Percentiles rank a stretch among this genome's conserved stretches.
Conservation (phyloP, 2,113 vertebrate species). For the Delphinapterus leucas region DNA sequence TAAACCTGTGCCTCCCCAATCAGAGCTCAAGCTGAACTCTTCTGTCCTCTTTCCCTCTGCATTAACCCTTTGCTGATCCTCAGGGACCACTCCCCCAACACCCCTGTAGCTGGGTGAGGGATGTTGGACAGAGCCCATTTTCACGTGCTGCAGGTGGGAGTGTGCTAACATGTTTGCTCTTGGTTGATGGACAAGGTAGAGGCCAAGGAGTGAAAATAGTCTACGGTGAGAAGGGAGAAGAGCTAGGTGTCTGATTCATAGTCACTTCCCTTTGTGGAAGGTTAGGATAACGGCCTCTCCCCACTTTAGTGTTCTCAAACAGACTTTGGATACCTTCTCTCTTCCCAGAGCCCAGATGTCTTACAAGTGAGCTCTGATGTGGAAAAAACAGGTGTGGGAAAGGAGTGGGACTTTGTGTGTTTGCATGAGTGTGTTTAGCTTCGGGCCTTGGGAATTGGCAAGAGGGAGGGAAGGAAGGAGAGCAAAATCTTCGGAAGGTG, state of each 20-base stretch:
- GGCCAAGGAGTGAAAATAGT: slow-evolving; percentile 16
- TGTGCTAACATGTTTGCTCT: slow-evolving; percentile 36
- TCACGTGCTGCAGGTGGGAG: slow-evolving; percentile 43
- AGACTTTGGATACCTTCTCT: not conserved
- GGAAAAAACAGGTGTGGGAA: not conserved
- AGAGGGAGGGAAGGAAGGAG: slow-evolving; percentile 40
- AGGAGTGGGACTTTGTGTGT: slow-evolving; percentile 28
- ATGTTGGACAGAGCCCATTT: slow-evolving; percentile 57
- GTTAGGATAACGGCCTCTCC: not conserved
- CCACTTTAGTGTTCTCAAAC: not conserved
- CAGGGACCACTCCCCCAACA: slow-evolving; percentile 71
- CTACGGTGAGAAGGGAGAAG: not conserved
- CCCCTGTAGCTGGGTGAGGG: slow-evolving; percentile 39
- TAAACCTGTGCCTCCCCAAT: not conserved
- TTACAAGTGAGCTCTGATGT: slow-evolving; percentile 31
- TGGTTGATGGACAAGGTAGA: slow-evolving; percentile 50
- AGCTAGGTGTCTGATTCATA: not conserved
- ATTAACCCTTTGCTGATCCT: slow-evolving; percentile 69
- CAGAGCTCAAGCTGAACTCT: slow-evolving; percentile 61
- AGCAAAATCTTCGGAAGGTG: slow-evolving; percentile 31
- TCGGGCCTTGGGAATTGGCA: slow-evolving; percentile 42
- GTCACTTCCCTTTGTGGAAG: not conserved
- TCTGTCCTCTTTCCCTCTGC: slow-evolving; percentile 14
- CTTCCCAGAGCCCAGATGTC: slow-evolving; percentile 9
- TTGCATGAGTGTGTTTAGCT: slow-evolving; percentile 52